phyloP scores from a whole-genome alignment of 2,113 vertebrate species.

The Indicator indicator region DNA sequence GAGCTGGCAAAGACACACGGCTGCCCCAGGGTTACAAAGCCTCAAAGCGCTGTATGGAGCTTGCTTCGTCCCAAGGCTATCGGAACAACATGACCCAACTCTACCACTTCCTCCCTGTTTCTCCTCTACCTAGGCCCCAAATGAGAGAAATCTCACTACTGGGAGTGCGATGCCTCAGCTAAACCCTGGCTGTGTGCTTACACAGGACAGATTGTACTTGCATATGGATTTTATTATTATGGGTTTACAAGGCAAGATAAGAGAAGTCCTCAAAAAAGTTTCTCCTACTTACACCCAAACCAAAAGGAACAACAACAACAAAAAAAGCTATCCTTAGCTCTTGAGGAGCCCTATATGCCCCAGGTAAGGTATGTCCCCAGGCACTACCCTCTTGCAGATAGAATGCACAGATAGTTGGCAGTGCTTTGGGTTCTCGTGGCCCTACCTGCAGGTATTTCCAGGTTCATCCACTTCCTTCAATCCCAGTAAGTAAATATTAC shows the following conservation, averaged over 20 bases:
- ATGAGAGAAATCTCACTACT: neutral
- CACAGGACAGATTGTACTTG: neutral
- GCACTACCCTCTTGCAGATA: neutral
- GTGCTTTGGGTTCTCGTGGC: neutral
- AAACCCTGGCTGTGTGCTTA: neutral
- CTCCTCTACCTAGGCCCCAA: neutral
- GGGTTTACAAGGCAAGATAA: neutral
- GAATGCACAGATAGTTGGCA: neutral
- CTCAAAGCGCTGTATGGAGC: neutral
- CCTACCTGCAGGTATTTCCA: conserved; percentile 23
- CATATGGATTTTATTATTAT: neutral
- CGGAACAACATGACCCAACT: neutral
- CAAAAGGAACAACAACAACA: neutral
- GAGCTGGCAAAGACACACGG: neutral
- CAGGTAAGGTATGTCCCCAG: neutral
- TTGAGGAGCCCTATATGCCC: neutral
- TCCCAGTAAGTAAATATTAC: conserved; percentile 2
- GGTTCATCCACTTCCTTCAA: conserved; percentile 21
- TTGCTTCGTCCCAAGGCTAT: neutral
- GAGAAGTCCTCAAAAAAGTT: neutral
- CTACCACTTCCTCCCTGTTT: neutral
- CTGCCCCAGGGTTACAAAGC: neutral
- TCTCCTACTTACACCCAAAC: neutral
- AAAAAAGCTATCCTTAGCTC: neutral
- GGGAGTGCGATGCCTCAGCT: neutral